Percentiles rank a stretch among this genome's conserved stretches.
These are phyloP conservation scores for Melipona bicolor DNA, from an alignment of 2,888 invertebrate species.

Conservation along the genomic window DNA sequence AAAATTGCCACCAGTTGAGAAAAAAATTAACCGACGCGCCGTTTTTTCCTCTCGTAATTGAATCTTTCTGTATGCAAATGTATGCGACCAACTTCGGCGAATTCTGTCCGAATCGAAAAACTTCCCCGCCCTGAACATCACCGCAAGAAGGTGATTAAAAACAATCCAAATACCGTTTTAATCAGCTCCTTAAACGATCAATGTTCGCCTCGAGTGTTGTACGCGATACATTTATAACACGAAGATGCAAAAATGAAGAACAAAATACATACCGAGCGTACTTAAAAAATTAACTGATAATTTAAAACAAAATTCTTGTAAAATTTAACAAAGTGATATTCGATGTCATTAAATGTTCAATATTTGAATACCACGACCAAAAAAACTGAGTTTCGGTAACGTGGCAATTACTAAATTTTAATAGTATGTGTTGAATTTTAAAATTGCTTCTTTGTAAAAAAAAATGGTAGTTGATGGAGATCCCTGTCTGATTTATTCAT, in stretches of 20 bases:
- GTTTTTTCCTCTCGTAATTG: slow-evolving; percentile 1
- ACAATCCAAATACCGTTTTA: too few species aligned
- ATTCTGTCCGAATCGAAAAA: background rate
- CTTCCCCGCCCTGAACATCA: background rate
- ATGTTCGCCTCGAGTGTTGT: background rate
- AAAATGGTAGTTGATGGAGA: background rate
- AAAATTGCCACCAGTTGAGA: slow-evolving; percentile 20
- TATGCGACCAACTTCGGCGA: background rate
- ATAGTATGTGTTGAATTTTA: background rate
- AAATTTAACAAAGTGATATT: background rate
- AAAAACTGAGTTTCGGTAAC: too few species aligned
- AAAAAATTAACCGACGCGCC: background rate
- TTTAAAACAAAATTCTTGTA: background rate
- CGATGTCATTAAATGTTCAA: background rate
- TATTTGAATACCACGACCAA: background rate
- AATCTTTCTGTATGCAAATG: slow-evolving; percentile 9
- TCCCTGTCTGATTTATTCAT: too few species aligned
- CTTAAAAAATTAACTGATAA: background rate
- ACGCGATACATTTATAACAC: too few species aligned
- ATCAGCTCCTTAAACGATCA: background rate
- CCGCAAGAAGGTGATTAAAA: background rate
- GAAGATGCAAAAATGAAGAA: too few species aligned
- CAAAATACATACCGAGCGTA: too few species aligned
- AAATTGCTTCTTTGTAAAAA: background rate
- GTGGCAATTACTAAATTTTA: too few species aligned